Base-by-base conservation (phyloP, 1,140 invertebrate species). In the Meloidogyne hapla region DNA sequence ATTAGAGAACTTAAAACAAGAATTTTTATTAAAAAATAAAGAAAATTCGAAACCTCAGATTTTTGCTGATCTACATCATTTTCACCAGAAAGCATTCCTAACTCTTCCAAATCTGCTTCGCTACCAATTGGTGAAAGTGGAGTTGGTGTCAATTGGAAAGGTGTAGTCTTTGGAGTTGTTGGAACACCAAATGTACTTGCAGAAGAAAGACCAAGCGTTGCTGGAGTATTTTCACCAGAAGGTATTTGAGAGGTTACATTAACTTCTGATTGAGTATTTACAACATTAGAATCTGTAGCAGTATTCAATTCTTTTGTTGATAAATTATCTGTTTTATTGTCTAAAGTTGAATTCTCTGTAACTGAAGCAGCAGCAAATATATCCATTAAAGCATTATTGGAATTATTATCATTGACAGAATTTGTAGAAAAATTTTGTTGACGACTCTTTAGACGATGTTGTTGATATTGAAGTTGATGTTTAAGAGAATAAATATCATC, bases 171-270 rank as follows among this genome's bases (percentile, higher is more conserved):
- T 40, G 73, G 73, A 23, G 73, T 75, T 9, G 73, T 75, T 10
- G 73, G 73, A 10, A 75, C 73, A 33, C 73, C 73, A 42, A 71
- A 75, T 21, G 73, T 75, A 42, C 73, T 75, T 0, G 73, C 73
- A 26, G 73, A 75, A 10, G 73, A 75, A 33, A 33, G 33, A 6
- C 62, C 62, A 63, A 63, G 62, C 4, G 33, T 33, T 63, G 62
- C 62, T 21, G 62, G 62, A 21, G 62, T 63, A 26, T 21, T 26
- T 23, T 21, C 25, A 26, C 62, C 62, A 63, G 62, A 63, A 23
- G 21, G 62, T 26, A 63, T 21, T 26, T 23, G 25, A 6, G 21
- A 26, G 9, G 3, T 0, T 5, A 8, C 62, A 63, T 26, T 63
- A 26, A 63, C 21, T 26, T 21, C 21, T 6, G 62, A 0, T 63